Evolutionary conservation across 2,888 invertebrate species (phyloP).

Genomic region (Augiades crinisus): DNA sequence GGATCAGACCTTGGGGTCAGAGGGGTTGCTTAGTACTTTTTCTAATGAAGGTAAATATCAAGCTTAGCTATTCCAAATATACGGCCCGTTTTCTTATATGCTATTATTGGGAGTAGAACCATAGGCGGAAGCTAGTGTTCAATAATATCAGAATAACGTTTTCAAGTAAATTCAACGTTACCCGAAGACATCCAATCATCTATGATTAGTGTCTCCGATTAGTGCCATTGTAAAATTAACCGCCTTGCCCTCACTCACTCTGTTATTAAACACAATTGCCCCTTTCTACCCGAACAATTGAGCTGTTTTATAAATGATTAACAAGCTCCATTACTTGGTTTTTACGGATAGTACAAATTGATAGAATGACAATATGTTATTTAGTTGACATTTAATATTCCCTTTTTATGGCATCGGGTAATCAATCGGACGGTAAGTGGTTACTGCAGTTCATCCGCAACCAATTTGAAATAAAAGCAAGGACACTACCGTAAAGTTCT

Average conservation of each 20-base stretch:
- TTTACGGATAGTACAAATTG: background rate
- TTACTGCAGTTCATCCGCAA: no score
- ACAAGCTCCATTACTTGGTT: conserved; percentile 19
- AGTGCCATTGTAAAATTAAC: conserved; percentile 28
- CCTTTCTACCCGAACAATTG: conserved; percentile 23
- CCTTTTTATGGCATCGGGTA: no score
- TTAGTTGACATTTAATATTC: background rate
- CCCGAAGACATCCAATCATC: conserved; percentile 17
- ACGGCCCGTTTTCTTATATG: no score
- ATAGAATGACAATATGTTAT: background rate
- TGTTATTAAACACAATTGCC: conserved; percentile 31
- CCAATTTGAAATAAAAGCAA: no score
- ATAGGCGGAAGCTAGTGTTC: no score
- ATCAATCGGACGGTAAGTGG: no score
- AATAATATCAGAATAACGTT: conserved; percentile 2
- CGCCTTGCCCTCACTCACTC: conserved; percentile 14
- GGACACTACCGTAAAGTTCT: no score
- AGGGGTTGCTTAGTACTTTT: no score
- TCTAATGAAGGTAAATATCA: no score
- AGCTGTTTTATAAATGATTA: conserved; percentile 26
- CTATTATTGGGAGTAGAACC: no score
- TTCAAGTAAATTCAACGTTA: background rate
- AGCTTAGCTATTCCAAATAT: no score
- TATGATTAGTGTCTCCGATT: conserved; percentile 25
- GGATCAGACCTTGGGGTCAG: no score